phyloP scores from a whole-genome alignment of 2,888 invertebrate genomes.

The Nasonia oneida region DNA sequence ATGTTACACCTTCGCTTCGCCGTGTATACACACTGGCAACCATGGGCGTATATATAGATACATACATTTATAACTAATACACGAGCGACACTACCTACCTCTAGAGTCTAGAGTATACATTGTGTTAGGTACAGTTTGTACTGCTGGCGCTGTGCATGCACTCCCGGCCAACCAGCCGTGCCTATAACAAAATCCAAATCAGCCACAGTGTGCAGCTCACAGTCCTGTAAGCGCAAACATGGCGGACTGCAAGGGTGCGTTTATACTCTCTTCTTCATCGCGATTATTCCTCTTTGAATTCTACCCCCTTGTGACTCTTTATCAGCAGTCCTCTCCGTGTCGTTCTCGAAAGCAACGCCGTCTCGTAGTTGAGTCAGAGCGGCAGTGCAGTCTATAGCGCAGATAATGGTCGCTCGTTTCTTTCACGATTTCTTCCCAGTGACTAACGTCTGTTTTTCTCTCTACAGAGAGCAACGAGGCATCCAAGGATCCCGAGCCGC shows the following conservation, averaged over 20 bases:
- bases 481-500: slow-evolving; percentile 68
- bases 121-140: background rate
- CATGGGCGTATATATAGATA: too few species aligned
- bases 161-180: background rate
- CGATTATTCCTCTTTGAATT: background rate
- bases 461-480: slow-evolving; percentile 67
- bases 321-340: background rate
- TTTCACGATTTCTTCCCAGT: background rate
- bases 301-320: background rate
- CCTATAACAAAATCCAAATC: background rate
- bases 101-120: too few species aligned
- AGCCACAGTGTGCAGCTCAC: too few species aligned
- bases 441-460: slow-evolving; percentile 54
- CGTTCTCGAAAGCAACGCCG: background rate
- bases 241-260: slow-evolving; percentile 77
- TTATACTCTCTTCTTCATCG: slow-evolving; percentile 64
- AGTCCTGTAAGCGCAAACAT: slow-evolving; percentile 66
- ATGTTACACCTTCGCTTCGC: too few species aligned
- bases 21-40: too few species aligned
- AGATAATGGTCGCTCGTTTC: background rate
- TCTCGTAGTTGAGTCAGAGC: background rate
- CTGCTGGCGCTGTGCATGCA: background rate
- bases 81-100: too few species aligned
- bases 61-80: too few species aligned
- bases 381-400: background rate